Base-by-base conservation (phyloP, 2,113 vertebrate genomes). In the Paramormyrops kingsleyae region DNA sequence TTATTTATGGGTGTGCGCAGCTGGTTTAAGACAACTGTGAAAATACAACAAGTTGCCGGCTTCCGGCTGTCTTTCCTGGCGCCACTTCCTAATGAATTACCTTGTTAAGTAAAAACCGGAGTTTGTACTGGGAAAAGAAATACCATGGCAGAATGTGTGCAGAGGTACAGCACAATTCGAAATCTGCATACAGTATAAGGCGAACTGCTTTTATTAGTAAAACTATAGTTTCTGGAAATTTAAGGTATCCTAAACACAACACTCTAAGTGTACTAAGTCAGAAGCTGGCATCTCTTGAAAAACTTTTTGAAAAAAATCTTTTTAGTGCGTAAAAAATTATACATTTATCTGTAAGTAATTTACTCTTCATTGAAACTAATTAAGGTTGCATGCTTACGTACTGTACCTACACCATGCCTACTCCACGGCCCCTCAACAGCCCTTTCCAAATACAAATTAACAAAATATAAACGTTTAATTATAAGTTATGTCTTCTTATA, bases 1-100 rank as follows among this genome's bases (percentile, higher is more conserved):
- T 92, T 87, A 56, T 53, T 88, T 80, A 3, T 59, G 85, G 93
- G 93, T 95, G 93, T 95, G 56, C 90, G 91, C 94, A 95, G 95
- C 94, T 95, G 94, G 90, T n/a, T 31, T 94, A 12, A 80, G 90
- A 93, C 92, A 90, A 66, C 70, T 92, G 92, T 92, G 94, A 92
- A 86, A 80, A 92, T 9, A 50, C 84, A 70, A 80, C 89, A 53
- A 24, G 90, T 90, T 88, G 89, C 87, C 88, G 70, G 91, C 91
- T 39, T n/a, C 53, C 91, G 90, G 94, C 93, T 93, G 92, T 94
- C 94, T 94, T 93, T 89, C 5, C 88, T 56, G 19, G 2, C 80
- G 90, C 91, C 92, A 91, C 89, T 89, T 80, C 56, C 88, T 85
- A 90, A 8, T 74, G 88, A 91, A 90, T 89, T 94, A 91, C 92